Conservation (phyloP, 2,113 vertebrate genomes). For the Hippocampus zosterae region DNA sequence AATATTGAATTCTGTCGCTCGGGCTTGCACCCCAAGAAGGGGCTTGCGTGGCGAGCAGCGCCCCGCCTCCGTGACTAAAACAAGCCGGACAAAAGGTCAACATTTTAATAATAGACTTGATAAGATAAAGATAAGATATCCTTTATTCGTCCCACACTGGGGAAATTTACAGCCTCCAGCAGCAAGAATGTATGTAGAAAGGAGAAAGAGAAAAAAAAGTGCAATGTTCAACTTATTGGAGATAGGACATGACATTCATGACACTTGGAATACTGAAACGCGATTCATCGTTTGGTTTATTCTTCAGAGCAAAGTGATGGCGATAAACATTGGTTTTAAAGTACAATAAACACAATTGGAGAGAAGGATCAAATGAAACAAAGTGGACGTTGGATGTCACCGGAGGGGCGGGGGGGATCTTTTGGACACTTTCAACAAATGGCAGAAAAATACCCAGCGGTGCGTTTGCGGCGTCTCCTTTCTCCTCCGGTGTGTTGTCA, state of each 20-base stretch:
- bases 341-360: too few relatives aligned
- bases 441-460: background rate
- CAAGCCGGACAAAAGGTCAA: constrained; percentile 5
- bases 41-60: too few relatives aligned
- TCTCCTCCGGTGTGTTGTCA: background rate
- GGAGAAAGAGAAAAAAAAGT: too few relatives aligned
- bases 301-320: constrained; percentile 6
- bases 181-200: too few relatives aligned
- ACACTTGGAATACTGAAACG: constrained; percentile 19
- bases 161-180: too few relatives aligned
- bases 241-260: constrained; percentile 49
- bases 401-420: background rate
- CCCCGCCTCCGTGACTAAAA: too few relatives aligned
- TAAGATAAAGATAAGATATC: too few relatives aligned
- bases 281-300: constrained; percentile 26
- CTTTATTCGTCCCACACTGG: too few relatives aligned
- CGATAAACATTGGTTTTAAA: too few relatives aligned
- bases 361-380: constrained; percentile 12
- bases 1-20: too few relatives aligned
- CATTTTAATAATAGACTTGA: too few relatives aligned
- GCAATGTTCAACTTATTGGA: constrained; percentile 1
- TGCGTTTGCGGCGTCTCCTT: background rate
- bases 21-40: too few relatives aligned
- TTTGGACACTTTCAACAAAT: background rate
- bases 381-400: background rate